Evolutionary conservation across 2,888 invertebrate genomes (phyloP), one percentile per base, ranked within the genome.

Genomic region (Autographa gamma): DNA sequence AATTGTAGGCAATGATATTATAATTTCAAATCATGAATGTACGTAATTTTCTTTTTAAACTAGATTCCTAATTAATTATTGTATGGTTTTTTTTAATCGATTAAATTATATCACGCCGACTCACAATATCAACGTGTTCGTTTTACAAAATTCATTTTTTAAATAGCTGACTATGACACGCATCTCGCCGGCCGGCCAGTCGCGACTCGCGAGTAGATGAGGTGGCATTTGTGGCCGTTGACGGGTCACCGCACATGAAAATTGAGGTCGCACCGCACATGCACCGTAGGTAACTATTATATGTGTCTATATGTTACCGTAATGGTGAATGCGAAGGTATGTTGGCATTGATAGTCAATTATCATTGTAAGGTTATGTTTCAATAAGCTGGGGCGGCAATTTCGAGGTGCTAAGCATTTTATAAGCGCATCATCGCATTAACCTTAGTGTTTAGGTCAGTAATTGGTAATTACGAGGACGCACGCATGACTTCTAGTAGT

Each of bases 211-310:
- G 38, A 63, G 63, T 69, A 75, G 76, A 80, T 83, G 82, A 83
- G 78, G 79, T 85, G 78, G 84, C 84, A 81, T 82, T 80, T 72
- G 75, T 70, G 69, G 66, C 67, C 65, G 65, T 74, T 78, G 83
- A 78, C 89, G 89, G 92, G 90, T 92, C 92, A 92, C 82, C 83
- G 92, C 88, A 88, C 92, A 92, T 81, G 84, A 85, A 89, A 90
- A 92, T 92, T 89, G 91, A 91, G 93, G 92, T 88, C 91, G 77
- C 79, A 81, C 65, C 68, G 71, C 77, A 71, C 74, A 74, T 68
- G 70, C 66, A 62, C 60, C 32, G 52, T 48, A 32, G 19, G 18
- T 73, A 52, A 60, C 66, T 61, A 59, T 61, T 75, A 69, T 71
- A 61, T 32, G 38, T 67, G 63, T 31, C 8, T 34, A 38, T 64